Base-by-base conservation (phyloP, 1,140 invertebrate species). In the Papilio glaucus region DNA sequence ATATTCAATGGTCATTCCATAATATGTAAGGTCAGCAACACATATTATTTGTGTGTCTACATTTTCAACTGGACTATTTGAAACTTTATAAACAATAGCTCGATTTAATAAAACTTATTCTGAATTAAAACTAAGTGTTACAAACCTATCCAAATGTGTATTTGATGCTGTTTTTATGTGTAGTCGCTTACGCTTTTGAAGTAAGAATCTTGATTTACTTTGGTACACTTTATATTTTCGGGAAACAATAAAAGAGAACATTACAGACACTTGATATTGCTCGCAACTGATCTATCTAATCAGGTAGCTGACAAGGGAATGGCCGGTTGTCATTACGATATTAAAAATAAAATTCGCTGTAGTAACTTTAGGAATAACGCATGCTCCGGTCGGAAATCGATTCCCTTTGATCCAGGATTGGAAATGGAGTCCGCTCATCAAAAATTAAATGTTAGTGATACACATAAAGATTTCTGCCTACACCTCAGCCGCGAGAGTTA, bases 1-100 rank as follows among this genome's bases (percentile, higher is more conserved):
- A 72, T 77, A 82, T 77, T 85, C 75, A 82, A 82, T 82, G 76
- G 77, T 79, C 73, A 83, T 87, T 84, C 77, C 78, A 78, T 42
- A 71, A 61, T 63, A 68, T 37, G 72, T 85, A 87, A 45, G 24
- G 82, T 79, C 41, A 38, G 77, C 78, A 87, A 68, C 76, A 67
- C 71, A 74, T 63, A 26, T 33, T 33, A 37, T 21, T 45, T 65
- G 67, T 67, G 39, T 71, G 24, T 9, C 1, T 26, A 42, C 26
- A 63, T 63, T 69, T 72, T 70, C 53, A 15, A n/a, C 53, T 72
- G 29, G 37, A 18, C 29, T 41, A 4, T 57, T 29, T 45, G 10
- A 24, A 41, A 39, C 42, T 15, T 37, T 73, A 15, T 63, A 29
- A 29, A 67, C 42, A 39, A 21, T 21, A 15, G 26, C 21, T 37